A percentile compares a stretch with the other conserved stretches of the same genome.
These are phyloP conservation scores for Neofelis nebulosa DNA, from an alignment of 2,113 vertebrate species.

Conservation along the genomic window DNA sequence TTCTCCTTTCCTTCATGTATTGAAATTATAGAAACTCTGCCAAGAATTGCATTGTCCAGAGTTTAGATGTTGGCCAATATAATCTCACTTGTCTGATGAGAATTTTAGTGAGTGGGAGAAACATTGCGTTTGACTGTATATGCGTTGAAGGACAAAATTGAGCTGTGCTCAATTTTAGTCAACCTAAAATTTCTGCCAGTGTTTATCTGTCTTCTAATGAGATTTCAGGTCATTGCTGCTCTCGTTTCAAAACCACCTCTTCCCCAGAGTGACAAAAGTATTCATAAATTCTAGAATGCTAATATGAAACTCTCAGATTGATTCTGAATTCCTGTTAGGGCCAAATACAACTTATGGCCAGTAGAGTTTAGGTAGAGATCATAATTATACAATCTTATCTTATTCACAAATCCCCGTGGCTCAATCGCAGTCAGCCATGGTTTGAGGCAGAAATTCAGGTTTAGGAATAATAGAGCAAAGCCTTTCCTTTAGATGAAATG, in stretches of 20 bases:
- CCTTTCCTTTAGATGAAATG: slow-evolving; percentile 46
- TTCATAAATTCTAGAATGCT: neutral
- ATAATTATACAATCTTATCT: slow-evolving; percentile 25
- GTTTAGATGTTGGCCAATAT: neutral
- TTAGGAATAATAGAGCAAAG: neutral
- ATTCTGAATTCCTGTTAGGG: neutral
- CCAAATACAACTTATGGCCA: neutral
- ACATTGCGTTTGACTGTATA: neutral
- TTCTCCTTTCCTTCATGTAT: neutral
- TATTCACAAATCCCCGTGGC: neutral
- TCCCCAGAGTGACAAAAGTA: neutral
- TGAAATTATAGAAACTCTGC: neutral
- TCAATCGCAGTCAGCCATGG: neutral
- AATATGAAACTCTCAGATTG: neutral
- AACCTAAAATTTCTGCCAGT: neutral
- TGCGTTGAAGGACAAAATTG: neutral
- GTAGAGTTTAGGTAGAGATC: slow-evolving; percentile 28
- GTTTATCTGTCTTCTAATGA: neutral
- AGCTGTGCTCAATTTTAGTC: neutral
- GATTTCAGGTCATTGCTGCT: neutral
- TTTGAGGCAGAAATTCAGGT: neutral
- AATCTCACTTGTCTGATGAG: neutral
- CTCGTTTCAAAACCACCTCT: neutral
- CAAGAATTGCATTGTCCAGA: neutral
- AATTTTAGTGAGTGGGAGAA: neutral